Conservation (phyloP, 2,888 invertebrate species). For the Lithosia quadra region DNA sequence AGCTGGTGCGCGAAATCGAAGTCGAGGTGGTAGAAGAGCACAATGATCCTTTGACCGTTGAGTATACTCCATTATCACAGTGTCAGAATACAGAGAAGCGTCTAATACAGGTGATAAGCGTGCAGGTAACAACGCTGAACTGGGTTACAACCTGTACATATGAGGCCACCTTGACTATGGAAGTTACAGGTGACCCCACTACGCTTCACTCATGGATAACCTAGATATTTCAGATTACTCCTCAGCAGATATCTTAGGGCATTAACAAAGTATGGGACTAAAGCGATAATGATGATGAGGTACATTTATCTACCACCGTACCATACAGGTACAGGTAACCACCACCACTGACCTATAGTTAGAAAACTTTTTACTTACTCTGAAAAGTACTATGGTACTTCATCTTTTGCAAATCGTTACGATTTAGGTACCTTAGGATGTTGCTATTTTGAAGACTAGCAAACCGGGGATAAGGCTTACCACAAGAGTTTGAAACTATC, state of each 20-base stretch:
- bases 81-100: too few species aligned
- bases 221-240: constrained; percentile 17
- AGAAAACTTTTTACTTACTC: too few species aligned
- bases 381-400: too few species aligned
- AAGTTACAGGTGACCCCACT: constrained; percentile 45
- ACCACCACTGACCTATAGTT: too few species aligned
- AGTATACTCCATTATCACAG: constrained; percentile 72
- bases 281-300: too few species aligned
- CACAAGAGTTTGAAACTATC: too few species aligned
- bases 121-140: constrained; percentile 58
- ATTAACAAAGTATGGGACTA: constrained; percentile 8
- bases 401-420: too few species aligned
- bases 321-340: too few species aligned
- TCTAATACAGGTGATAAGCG: constrained; percentile 57
- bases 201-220: constrained; percentile 30
- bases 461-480: too few species aligned
- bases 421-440: too few species aligned
- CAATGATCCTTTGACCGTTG: constrained; percentile 54
- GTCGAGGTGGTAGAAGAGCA: constrained; percentile 46
- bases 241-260: constrained; percentile 22
- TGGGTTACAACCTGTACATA: constrained; percentile 58
- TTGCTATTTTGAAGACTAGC: too few species aligned
- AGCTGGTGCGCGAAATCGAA: constrained; percentile 19
- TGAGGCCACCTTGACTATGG: constrained; percentile 25
- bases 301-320: too few species aligned